Conservation (phyloP, 2,113 vertebrate species). For the Sinocyclocheilus anophthalmus region DNA sequence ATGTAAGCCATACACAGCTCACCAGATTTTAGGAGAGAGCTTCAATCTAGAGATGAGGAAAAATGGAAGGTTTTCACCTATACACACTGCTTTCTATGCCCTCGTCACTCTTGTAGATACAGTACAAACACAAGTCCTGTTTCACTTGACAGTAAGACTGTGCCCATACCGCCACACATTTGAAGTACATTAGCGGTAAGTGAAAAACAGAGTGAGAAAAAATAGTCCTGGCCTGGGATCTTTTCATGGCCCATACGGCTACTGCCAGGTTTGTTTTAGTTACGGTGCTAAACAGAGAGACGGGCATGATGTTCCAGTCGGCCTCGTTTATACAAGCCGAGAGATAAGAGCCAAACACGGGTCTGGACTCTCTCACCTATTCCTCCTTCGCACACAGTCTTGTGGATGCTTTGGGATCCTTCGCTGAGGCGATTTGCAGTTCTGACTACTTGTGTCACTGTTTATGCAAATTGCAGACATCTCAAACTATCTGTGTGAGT, state of each 20-base stretch:
- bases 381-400: not conserved
- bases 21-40: too few species aligned
- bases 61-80: not conserved
- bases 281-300: slow-evolving; percentile 51
- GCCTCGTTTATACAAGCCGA: slow-evolving; percentile 45
- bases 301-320: slow-evolving; percentile 34
- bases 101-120: not conserved
- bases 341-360: slow-evolving; percentile 47
- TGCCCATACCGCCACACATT: not conserved
- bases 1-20: too few species aligned
- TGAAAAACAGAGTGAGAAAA: slow-evolving; percentile 15
- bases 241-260: not conserved
- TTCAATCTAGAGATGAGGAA: too few species aligned
- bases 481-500: slow-evolving; percentile 25
- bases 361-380: slow-evolving; percentile 39
- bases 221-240: slow-evolving; percentile 7
- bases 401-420: slow-evolving; percentile 19
- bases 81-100: not conserved
- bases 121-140: not conserved
- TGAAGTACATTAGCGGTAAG: slow-evolving; percentile 11
- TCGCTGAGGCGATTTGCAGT: slow-evolving; percentile 26
- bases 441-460: slow-evolving; percentile 28
- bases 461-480: slow-evolving; percentile 16
- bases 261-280: slow-evolving; percentile 51
- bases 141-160: slow-evolving; percentile 1